phyloP scores from a whole-genome alignment of 92 coral and sea anemone genomes.

The Epizoanthus fatuus region DNA sequence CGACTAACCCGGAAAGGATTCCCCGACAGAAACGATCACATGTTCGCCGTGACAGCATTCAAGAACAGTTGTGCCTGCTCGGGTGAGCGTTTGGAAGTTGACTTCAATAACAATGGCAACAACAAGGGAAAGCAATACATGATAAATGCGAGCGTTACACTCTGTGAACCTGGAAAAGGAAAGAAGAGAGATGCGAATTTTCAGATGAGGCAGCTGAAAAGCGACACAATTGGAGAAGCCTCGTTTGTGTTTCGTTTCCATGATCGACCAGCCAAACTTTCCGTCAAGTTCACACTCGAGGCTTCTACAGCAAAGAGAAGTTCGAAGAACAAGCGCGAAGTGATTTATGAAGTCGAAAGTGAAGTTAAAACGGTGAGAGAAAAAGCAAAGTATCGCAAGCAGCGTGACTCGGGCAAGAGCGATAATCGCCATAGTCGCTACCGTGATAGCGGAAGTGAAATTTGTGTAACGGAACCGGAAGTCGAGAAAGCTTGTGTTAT shows the following conservation, averaged over 20 bases:
- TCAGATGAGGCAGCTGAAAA: conserved; percentile 32
- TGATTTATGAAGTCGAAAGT: conserved; percentile 34
- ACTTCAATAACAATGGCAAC: background rate
- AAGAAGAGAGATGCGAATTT: conserved; percentile 9
- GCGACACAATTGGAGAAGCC: conserved; percentile 9
- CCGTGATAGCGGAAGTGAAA: conserved; percentile 2
- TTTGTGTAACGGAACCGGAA: background rate
- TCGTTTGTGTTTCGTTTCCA: conserved; percentile 56
- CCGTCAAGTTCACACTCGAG: conserved; percentile 29
- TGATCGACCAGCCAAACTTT: conserved; percentile 42
- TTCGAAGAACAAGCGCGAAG: conserved; percentile 20
- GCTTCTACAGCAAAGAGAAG: background rate
- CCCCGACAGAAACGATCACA: background rate
- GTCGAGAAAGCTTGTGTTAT: too few species aligned
- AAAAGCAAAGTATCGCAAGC: conserved; percentile 5
- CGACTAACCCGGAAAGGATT: background rate
- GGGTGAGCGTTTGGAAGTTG: background rate
- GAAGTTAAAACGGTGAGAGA: conserved; percentile 22
- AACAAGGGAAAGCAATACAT: background rate
- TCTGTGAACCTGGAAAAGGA: background rate
- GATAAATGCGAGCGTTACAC: conserved; percentile 3
- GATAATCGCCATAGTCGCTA: background rate
- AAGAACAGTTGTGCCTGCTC: too few species aligned
- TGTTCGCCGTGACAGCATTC: background rate
- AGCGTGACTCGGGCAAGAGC: background rate